Base-by-base conservation (phyloP, 2,888 invertebrate genomes). In the Hydropsyche betteni region DNA sequence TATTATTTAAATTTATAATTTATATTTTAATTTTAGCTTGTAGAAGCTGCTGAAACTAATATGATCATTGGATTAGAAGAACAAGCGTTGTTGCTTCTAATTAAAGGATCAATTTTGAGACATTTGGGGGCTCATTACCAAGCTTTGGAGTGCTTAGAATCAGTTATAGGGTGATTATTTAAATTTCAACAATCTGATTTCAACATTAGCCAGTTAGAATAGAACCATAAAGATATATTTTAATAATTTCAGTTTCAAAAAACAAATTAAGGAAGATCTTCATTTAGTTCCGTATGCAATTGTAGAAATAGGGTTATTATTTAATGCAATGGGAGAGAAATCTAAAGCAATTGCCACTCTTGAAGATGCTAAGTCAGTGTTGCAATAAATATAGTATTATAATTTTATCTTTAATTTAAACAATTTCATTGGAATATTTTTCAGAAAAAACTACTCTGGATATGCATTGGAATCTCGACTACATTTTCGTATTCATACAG, bases 401-500 rank as follows among this genome's bases (percentile, higher is more conserved):
- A 69, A 33, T 38, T 76, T 36, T 52, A 34, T 5, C n/a, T 16
- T 68, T 68, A 0, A 34, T 34, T 34, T 10, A 68, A 61, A n/a
- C 61, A 1, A 10, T 44, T 10, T 44, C 44, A 44, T n/a, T 24
- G 0, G 4, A 52, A 61, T 7, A 79, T 77, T 80, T 89, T 89
- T 0, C 86, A 96, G 96, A 85, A 94, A 93, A 86, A 93, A 94
- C 83, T 96, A 92, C 84, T 93, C 94, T 8, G 93, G 95, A 3
- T 97, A 96, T 84, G 91, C 93, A 0, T 84, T 97, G 80, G 97
- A 97, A 83, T 95, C 96, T 0, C 89, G 97, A 53, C 87, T 97
- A 16, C 96, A 96, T 83, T 97, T 97, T 85, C 90, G 95, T 80
- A 92, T 97, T 80, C 96, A 97, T 83, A 92, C 95, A 0, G 91